Evolutionary conservation across 2,113 vertebrate genomes (phyloP).

Genomic region (Poeciliopsis retropinna): DNA sequence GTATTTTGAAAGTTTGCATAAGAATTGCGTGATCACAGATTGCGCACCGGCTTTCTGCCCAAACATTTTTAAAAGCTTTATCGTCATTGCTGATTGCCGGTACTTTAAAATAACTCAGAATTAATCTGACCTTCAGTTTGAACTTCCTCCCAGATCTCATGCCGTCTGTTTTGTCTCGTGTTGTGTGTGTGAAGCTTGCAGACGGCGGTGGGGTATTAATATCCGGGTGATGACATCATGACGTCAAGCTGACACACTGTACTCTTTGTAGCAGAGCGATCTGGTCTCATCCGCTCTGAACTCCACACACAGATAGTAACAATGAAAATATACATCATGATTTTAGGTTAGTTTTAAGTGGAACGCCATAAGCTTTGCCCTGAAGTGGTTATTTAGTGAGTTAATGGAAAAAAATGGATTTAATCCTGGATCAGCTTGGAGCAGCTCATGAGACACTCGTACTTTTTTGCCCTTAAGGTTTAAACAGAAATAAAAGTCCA

Average conservation of each 20-base stretch:
- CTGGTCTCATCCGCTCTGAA: background rate
- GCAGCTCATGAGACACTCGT: slow-evolving; percentile 50
- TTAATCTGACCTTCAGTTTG: too few species aligned
- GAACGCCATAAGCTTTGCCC: background rate
- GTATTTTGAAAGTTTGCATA: too few species aligned
- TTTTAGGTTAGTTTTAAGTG: background rate
- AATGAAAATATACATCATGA: background rate
- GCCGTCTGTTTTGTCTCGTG: slow-evolving; percentile 5
- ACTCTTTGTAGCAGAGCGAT: slow-evolving; percentile 68
- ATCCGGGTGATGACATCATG: slow-evolving; percentile 73
- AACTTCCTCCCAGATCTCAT: slow-evolving; percentile 32
- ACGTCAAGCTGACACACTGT: slow-evolving; percentile 72
- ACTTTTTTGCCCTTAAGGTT: slow-evolving; percentile 9
- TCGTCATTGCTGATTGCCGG: too few species aligned
- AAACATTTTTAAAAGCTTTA: too few species aligned
- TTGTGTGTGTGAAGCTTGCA: background rate
- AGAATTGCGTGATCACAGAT: too few species aligned
- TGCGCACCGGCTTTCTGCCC: too few species aligned
- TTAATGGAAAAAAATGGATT: background rate
- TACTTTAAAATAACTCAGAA: too few species aligned
- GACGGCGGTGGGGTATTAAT: slow-evolving; percentile 66
- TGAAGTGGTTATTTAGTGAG: background rate
- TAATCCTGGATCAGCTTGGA: slow-evolving; percentile 12
- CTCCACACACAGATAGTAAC: background rate
- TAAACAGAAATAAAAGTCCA: slow-evolving; percentile 17